A percentile compares a stretch with the other conserved stretches of the same genome.
These are phyloP conservation scores for Metopolophium dirhodum DNA, from an alignment of 1,140 invertebrate genomes.

Conservation along the genomic window DNA sequence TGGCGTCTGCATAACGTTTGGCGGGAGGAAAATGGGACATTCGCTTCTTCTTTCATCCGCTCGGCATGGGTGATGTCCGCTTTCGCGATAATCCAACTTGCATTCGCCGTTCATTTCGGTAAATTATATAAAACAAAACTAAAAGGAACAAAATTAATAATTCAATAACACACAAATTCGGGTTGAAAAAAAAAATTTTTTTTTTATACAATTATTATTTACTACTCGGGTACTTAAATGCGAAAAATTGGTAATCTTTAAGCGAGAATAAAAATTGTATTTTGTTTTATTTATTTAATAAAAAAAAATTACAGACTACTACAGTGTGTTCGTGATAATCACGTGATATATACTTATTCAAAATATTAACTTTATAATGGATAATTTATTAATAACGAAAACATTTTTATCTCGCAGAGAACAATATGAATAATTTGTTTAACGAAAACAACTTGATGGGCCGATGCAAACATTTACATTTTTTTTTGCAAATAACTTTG, in stretches of 20 bases:
- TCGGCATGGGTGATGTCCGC: slow-evolving; percentile 44
- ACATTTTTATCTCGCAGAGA: neutral
- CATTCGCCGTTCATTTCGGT: slow-evolving; percentile 45
- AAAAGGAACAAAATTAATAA: slow-evolving; percentile 25
- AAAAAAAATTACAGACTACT: neutral
- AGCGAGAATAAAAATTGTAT: slow-evolving; percentile 46
- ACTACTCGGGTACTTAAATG: neutral
- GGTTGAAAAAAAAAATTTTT: neutral
- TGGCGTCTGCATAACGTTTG: slow-evolving; percentile 87
- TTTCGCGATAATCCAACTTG: slow-evolving; percentile 47
- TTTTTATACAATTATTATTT: neutral
- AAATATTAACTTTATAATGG: neutral
- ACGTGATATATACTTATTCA: slow-evolving; percentile 55
- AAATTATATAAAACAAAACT: neutral
- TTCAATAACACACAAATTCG: neutral
- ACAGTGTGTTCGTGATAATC: slow-evolving; percentile 54
- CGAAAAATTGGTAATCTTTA: slow-evolving; percentile 23
- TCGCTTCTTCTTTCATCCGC: slow-evolving; percentile 47
- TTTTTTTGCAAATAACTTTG: neutral
- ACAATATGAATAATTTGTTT: neutral
- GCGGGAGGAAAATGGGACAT: slow-evolving; percentile 74
- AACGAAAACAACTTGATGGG: neutral
- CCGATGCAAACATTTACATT: neutral
- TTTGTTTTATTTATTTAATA: slow-evolving; percentile 54
- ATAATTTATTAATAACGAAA: neutral